Base-by-base conservation (phyloP, 1,140 invertebrate species). In the Papilio polytes region DNA sequence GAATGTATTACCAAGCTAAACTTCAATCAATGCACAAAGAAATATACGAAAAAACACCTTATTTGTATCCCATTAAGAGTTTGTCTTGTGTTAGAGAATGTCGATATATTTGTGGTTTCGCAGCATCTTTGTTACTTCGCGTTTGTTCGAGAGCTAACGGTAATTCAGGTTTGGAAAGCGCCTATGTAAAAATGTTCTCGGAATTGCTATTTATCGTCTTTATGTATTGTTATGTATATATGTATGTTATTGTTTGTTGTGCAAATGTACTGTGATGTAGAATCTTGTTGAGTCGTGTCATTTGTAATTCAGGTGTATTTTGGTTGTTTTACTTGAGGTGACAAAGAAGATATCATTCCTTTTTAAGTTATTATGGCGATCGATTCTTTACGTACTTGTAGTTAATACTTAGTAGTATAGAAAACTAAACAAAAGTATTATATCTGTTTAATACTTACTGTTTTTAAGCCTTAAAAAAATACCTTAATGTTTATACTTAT, bases 71-170 rank as follows among this genome's bases (percentile, higher is more conserved):
- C 6, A 0, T 22, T 26, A 76, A 76, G 44, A 8, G 74, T 15
- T 48, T 26, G 13, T 15, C 2, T 10, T 81, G 59, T 22, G 22
- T 63, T 51, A 44, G 1, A 3, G 26, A 59, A 9, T 9, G 26
- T 20, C 31, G 7, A 76, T 31, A 9, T 20, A 4, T 76, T 48
- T 51, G 41, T 44, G 9, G 73, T 48, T 51, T 48, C 82, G 66
- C 84, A 89, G 88, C 88, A 88, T 90, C 90, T 92, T 90, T 92
- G 88, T 89, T 87, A 84, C 82, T 44, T 77, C 74, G 22, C 82
- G 81, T 88, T 83, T 81, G 86, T 84, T 80, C 81, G 70, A 56
- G 72, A 79, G 80, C 84, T 92, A 92, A 92, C 90, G 89, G 90
- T 90, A 90, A 84, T 84, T 89, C 88, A 82, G 88, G 90, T 90